Percentiles rank a stretch among this genome's conserved stretches.
Evolutionary conservation across 2,113 vertebrate genomes (phyloP).

Genomic region (Burhinus bistriatus): DNA sequence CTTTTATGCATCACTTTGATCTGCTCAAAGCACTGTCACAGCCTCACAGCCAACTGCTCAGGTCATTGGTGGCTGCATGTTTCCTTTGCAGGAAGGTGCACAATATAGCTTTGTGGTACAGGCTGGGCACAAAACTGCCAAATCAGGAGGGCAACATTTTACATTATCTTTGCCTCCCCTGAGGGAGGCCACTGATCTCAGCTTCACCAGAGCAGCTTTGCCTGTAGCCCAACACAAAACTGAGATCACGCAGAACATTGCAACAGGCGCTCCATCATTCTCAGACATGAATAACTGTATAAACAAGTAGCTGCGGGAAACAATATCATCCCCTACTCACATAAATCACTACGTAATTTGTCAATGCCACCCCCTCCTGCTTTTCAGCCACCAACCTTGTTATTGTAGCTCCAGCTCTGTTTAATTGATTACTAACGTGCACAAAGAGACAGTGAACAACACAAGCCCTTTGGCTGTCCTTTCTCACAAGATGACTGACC

Average conservation of each 20-base stretch:
- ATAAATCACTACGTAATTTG: background rate
- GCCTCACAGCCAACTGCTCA: background rate
- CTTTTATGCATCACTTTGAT: background rate
- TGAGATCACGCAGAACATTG: background rate
- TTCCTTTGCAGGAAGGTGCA: background rate
- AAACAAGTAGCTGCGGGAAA: background rate
- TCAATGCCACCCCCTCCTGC: background rate
- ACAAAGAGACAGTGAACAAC: background rate
- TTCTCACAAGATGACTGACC: background rate
- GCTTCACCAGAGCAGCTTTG: background rate
- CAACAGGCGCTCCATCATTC: background rate
- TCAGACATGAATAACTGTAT: background rate
- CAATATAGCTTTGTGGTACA: background rate
- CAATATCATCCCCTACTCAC: background rate
- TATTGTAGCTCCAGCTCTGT: background rate
- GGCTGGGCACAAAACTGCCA: background rate
- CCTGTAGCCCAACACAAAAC: background rate
- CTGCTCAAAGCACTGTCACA: background rate
- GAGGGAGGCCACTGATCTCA: background rate
- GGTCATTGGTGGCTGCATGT: background rate
- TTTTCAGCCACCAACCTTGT: background rate
- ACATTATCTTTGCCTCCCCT: background rate
- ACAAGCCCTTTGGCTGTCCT: background rate
- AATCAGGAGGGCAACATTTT: background rate
- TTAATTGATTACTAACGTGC: background rate